phyloP scores from a whole-genome alignment of 2,113 vertebrate genomes.

The Anarrhichthys ocellatus region DNA sequence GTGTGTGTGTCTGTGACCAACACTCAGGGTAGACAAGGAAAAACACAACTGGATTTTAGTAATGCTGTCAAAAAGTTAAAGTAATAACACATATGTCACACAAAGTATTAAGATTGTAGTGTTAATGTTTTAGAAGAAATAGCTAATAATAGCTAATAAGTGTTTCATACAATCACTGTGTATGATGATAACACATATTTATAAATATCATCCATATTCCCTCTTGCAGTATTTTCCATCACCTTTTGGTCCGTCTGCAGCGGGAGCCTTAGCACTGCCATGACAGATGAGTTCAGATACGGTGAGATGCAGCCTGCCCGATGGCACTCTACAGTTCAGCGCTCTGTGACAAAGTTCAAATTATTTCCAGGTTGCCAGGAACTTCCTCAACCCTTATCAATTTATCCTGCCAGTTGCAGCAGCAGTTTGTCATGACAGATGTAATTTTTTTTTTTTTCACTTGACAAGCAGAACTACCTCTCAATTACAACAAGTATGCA shows the following conservation, averaged over 20 bases:
- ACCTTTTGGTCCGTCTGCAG: background rate
- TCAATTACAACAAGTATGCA: constrained; percentile 69
- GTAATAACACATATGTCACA: background rate
- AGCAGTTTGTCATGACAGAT: constrained; percentile 75
- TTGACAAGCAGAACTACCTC: constrained; percentile 78
- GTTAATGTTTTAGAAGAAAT: background rate
- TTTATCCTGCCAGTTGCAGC: constrained; percentile 63
- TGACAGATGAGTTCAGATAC: constrained; percentile 71
- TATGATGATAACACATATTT: background rate
- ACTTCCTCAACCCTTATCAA: constrained; percentile 70
- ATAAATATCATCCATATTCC: background rate
- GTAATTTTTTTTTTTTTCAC: constrained; percentile 63
- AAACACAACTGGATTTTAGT: constrained; percentile 18
- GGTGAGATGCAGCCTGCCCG: constrained; percentile 54
- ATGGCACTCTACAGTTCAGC: constrained; percentile 52
- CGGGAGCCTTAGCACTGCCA: constrained; percentile 36
- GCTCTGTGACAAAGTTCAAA: constrained; percentile 75
- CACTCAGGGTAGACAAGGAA: constrained; percentile 2
- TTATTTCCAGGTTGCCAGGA: constrained; percentile 71
- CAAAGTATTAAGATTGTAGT: background rate
- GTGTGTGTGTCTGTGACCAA: constrained; percentile 42
- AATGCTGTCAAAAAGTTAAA: background rate
- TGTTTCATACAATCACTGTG: constrained; percentile 2
- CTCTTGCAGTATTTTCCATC: background rate
- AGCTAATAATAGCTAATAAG: background rate